Conservation (phyloP, 2,113 vertebrate species). For the Myanophis thanlyinensis region DNA sequence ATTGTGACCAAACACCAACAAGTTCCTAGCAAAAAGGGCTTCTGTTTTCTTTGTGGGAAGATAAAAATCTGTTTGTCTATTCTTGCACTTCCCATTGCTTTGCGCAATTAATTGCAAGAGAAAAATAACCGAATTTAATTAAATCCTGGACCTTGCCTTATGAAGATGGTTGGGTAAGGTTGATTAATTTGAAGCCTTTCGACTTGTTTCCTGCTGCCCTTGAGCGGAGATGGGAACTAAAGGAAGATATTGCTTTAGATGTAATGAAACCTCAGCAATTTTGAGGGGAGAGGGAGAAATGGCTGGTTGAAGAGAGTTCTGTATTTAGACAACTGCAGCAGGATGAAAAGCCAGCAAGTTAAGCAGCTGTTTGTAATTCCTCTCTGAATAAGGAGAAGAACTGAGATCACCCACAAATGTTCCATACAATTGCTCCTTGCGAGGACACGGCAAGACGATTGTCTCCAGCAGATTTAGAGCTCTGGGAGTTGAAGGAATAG, state of each 20-base stretch:
- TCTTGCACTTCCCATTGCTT: background rate
- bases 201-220: background rate
- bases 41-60: background rate
- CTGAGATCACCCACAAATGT: background rate
- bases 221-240: background rate
- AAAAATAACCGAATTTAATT: constrained; percentile 1
- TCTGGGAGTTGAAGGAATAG: background rate
- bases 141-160: background rate
- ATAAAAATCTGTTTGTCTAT: background rate
- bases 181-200: background rate
- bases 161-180: background rate
- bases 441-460: background rate
- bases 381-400: background rate
- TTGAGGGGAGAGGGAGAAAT: accelerated
- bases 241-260: background rate
- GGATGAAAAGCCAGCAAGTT: background rate
- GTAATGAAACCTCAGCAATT: background rate
- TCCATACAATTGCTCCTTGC: background rate
- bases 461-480: background rate
- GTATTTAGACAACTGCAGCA: background rate
- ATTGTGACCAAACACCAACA: constrained; percentile 5
- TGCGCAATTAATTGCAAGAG: background rate
- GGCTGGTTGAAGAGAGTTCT: background rate
- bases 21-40: background rate
- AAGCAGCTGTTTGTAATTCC: background rate